phyloP scores from a whole-genome alignment of 2,888 invertebrate genomes.

The Dusona sp. region DNA sequence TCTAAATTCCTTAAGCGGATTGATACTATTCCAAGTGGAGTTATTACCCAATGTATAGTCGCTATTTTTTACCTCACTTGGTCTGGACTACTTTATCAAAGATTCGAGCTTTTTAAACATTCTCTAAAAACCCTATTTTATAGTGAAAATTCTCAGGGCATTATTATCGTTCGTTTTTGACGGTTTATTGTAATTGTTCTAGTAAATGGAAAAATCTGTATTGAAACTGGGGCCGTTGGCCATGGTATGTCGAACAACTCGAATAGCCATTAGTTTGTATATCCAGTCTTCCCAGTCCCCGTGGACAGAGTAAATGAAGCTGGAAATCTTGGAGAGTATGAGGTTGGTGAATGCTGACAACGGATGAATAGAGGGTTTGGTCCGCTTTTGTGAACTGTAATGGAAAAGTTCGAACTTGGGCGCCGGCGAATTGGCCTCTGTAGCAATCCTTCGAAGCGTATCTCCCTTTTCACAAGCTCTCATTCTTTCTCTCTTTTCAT shows the following conservation, averaged over 20 bases:
- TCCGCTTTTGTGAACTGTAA: conserved; percentile 68
- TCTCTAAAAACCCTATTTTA: background rate
- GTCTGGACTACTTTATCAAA: background rate
- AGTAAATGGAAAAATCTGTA: background rate
- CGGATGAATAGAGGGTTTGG: conserved; percentile 57
- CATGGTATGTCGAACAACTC: conserved; percentile 25
- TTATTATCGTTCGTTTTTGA: background rate
- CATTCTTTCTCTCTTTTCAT: conserved; percentile 21
- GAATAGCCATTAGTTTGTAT: conserved; percentile 25
- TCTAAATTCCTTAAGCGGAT: background rate
- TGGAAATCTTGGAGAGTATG: conserved; percentile 28
- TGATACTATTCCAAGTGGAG: background rate
- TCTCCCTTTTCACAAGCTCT: conserved; percentile 45
- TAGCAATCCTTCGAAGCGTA: conserved; percentile 60
- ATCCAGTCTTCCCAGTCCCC: conserved; percentile 4
- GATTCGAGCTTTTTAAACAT: conserved; percentile 14
- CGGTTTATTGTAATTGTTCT: background rate
- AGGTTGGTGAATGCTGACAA: conserved; percentile 23
- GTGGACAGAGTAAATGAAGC: conserved; percentile 33
- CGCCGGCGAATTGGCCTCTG: conserved; percentile 68
- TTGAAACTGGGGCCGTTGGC: background rate
- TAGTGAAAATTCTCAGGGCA: background rate
- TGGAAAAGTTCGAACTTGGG: conserved; percentile 70
- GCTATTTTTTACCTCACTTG: background rate
- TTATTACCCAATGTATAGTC: background rate